Evolutionary conservation across 2,888 invertebrate genomes (phyloP), one percentile per base, ranked within the genome.

Genomic region (Agonopterix heracliana): DNA sequence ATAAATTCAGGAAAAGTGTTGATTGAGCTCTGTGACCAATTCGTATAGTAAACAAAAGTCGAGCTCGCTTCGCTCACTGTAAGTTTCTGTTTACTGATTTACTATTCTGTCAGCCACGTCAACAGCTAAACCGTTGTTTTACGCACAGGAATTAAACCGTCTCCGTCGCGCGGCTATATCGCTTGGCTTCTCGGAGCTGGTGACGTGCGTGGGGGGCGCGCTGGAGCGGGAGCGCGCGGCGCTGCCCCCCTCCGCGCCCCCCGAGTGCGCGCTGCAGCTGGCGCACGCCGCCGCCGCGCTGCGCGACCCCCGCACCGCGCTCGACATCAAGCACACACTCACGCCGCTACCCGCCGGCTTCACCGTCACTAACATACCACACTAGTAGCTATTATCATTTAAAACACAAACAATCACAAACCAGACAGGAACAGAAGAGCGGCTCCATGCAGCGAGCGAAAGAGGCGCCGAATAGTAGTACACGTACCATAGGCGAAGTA

Each of bases 111-210:
- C n/a, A n/a, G 17, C 2, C 17, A 17, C 17, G 17, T 17, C 3
- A 17, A 17, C 2, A 17, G 17, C 17, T 17, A 7, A 26, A 26
- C 26, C 38, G 10, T 38, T 10, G n/a, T 38, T 38, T 38, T n/a
- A 3, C 3, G 8, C 7, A 1, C 69, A 96, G 96, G 98, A 98
- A 84, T 81, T 98, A 47, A 98, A 98, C 81, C 90, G 98, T 44
- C 91, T 98, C 34, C 90, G 97, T 7, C 92, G 96, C 58, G 97
- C 97, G 17, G 98, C 98, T 0, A 91, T 98, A 47, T 94, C 97
- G 0, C 92, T 98, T 55, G 98, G 98, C 0, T 98, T 98, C 79
- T 90, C 95, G 1, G 97, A 97, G 63, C 88, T 98, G 34, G 84
- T 98, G 13, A 95, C 95, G 55, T 95, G 96, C 1, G 90, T 98